Percentiles rank a stretch among this genome's conserved stretches.
Conservation (phyloP, 2,888 invertebrate species). For the Reticulitermes lucifugus region DNA sequence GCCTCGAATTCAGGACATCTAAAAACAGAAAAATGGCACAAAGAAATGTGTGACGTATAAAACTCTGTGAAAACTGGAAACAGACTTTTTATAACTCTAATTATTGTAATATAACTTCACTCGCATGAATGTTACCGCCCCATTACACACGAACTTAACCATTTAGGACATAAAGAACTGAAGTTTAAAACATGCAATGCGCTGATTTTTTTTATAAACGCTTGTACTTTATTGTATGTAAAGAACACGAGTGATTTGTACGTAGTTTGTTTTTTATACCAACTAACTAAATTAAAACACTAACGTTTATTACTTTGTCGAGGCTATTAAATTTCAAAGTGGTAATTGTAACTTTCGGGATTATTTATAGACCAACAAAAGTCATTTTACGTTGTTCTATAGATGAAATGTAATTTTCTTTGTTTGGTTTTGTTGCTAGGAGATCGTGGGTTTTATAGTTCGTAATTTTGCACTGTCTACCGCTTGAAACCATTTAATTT, state of each 20-base stretch:
- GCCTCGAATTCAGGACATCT: neutral
- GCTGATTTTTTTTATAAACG: too few relatives aligned
- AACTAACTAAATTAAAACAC: neutral
- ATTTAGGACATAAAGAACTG: slow-evolving; percentile 26
- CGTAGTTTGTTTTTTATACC: slow-evolving; percentile 1
- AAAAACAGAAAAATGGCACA: neutral
- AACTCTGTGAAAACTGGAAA: slow-evolving; percentile 2
- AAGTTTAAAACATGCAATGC: neutral
- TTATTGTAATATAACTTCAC: slow-evolving; percentile 21
- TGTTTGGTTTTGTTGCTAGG: too few relatives aligned
- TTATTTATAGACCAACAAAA: neutral
- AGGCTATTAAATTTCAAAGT: slow-evolving; percentile 10
- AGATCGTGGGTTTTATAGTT: too few relatives aligned
- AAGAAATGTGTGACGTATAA: slow-evolving; percentile 18
- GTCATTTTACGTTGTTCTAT: neutral
- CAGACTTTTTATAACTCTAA: slow-evolving; percentile 21
- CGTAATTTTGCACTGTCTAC: too few relatives aligned
- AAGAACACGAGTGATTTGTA: neutral
- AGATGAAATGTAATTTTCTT: neutral
- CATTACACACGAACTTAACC: slow-evolving; percentile 33
- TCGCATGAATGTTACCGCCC: slow-evolving; percentile 8
- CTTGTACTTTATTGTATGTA: too few relatives aligned
- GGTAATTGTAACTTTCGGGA: neutral
- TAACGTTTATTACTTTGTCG: neutral
- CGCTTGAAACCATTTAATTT: too few relatives aligned